A percentile compares a stretch with the other conserved stretches of the same genome.
phyloP scores from a whole-genome alignment of 2,113 vertebrate genomes.

The Cynopterus brachyotis region DNA sequence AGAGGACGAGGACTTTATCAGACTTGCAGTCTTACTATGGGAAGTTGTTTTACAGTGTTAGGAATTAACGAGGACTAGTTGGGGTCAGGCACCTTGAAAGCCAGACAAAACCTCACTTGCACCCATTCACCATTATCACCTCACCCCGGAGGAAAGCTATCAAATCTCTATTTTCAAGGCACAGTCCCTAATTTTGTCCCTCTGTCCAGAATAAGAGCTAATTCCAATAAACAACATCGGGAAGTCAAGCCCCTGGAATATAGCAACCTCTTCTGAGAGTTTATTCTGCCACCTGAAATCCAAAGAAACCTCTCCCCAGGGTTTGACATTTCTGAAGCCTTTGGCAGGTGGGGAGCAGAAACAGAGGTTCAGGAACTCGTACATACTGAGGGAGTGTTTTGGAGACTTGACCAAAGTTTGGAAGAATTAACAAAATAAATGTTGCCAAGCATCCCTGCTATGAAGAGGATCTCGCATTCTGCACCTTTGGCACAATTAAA shows the following conservation, averaged over 20 bases:
- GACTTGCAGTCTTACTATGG: not conserved
- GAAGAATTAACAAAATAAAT: not conserved
- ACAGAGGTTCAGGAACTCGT: not conserved
- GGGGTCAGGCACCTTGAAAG: not conserved
- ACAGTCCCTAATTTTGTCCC: not conserved
- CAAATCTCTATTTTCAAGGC: not conserved
- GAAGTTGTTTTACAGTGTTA: not conserved
- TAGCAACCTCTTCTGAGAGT: not conserved
- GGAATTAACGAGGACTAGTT: not conserved
- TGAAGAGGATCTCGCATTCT: not conserved
- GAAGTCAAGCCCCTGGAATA: not conserved
- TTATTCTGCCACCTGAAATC: not conserved
- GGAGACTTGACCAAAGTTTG: not conserved
- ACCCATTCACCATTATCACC: not conserved
- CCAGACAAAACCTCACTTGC: not conserved
- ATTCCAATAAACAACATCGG: not conserved
- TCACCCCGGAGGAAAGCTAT: not conserved
- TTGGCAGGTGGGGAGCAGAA: rapidly evolving
- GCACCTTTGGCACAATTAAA: not conserved
- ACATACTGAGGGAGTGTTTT: not conserved
- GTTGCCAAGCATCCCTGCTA: not conserved
- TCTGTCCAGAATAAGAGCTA: not conserved
- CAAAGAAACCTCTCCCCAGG: not conserved
- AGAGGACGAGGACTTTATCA: not conserved
- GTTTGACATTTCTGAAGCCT: not conserved